These are phyloP conservation scores for Megalops atlanticus DNA, from an alignment of 2,113 vertebrate species.

Conservation along the genomic window DNA sequence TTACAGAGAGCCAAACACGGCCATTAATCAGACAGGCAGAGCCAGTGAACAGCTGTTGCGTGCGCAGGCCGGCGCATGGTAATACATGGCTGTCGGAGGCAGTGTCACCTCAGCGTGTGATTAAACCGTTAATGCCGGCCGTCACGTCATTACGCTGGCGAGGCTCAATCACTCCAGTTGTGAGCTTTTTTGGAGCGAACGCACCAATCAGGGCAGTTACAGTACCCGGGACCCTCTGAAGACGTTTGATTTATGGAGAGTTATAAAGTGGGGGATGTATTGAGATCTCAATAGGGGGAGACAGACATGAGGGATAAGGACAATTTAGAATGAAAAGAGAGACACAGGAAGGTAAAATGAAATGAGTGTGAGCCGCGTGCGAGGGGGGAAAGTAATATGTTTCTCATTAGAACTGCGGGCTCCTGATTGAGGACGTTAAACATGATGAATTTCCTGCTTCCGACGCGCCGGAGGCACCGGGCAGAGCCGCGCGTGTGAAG, in stretches of 20 bases:
- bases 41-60: not conserved
- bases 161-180: not conserved
- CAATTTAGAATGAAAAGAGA: not conserved
- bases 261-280: not conserved
- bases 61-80: not conserved
- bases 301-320: not conserved
- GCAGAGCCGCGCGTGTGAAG: not conserved
- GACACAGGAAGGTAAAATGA: not conserved
- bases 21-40: conserved; percentile 15
- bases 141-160: not conserved
- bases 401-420: not conserved
- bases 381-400: not conserved
- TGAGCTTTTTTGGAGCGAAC: not conserved
- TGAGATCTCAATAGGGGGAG: not conserved
- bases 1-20: not conserved
- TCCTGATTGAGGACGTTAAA: not conserved
- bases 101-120: conserved; percentile 19
- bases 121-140: conserved; percentile 15
- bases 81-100: conserved; percentile 16
- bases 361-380: not conserved
- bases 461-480: not conserved
- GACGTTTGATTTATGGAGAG: not conserved
- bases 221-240: not conserved
- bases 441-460: not conserved
- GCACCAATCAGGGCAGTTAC: not conserved